Conservation (phyloP, 2,113 vertebrate genomes). For the Oostethus manadensis region DNA sequence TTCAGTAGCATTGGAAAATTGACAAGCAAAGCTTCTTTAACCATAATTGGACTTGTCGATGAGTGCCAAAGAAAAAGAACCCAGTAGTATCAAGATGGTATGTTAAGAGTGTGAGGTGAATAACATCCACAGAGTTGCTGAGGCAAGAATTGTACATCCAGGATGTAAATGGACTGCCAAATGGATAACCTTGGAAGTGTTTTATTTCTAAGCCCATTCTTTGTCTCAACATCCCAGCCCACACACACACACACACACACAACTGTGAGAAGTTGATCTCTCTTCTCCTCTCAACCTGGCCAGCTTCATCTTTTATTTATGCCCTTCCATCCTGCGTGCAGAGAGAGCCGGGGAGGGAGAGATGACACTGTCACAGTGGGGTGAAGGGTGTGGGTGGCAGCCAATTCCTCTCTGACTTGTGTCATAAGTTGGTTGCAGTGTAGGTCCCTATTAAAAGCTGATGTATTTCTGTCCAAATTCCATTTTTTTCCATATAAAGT, state of each 20-base stretch:
- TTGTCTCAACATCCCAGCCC: constrained; percentile 26
- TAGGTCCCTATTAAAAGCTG: too few species aligned
- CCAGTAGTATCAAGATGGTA: neutral
- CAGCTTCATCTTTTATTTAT: constrained; percentile 68
- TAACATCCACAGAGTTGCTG: constrained; percentile 48
- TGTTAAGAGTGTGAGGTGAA: constrained; percentile 15
- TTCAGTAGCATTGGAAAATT: neutral
- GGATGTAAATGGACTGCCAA: constrained; percentile 47
- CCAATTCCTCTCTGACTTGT: neutral
- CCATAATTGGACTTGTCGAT: neutral
- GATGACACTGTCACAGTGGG: constrained; percentile 46
- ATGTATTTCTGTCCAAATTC: too few species aligned
- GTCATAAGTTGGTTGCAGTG: too few species aligned
- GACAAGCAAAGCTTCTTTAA: neutral
- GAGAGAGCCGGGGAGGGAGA: constrained; percentile 27
- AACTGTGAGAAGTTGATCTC: constrained; percentile 7
- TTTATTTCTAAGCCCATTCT: constrained; percentile 1
- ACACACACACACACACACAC: constrained; percentile 19
- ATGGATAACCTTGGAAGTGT: constrained; percentile 31
- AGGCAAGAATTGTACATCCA: constrained; percentile 33
- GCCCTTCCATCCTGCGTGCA: constrained; percentile 26
- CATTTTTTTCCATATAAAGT: too few species aligned
- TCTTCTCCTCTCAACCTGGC: constrained; percentile 37
- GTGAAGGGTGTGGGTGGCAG: constrained; percentile 20
- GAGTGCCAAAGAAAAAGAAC: neutral